These are phyloP conservation scores for Pachymerium ferrugineum DNA, from an alignment of 2,888 invertebrate genomes.

Conservation along the genomic window DNA sequence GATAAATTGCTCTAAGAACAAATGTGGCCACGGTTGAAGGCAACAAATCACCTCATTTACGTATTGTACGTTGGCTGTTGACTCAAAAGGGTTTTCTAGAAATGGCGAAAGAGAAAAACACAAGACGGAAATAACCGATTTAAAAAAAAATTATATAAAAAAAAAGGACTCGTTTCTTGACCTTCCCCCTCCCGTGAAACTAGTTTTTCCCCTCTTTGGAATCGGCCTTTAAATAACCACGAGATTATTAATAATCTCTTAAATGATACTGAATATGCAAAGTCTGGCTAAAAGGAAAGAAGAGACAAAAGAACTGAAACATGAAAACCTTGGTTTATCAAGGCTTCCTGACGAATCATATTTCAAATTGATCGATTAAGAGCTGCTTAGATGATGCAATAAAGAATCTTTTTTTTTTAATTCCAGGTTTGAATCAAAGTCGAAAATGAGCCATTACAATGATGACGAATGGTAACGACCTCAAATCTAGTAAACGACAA, in stretches of 20 bases:
- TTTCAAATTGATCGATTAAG: no score
- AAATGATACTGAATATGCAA: background rate
- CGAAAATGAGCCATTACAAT: background rate
- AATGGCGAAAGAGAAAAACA: background rate
- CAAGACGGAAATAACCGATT: slow-evolving; percentile 12
- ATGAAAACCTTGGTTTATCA: no score
- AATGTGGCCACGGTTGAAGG: slow-evolving; percentile 4
- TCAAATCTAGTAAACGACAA: slow-evolving; percentile 15
- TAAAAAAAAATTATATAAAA: no score
- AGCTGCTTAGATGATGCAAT: no score
- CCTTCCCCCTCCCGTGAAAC: background rate
- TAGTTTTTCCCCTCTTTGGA: background rate
- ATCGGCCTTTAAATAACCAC: background rate
- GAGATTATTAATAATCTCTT: background rate
- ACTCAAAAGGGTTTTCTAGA: background rate
- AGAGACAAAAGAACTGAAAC: no score
- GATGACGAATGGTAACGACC: background rate
- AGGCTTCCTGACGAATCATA: no score
- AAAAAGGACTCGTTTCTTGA: background rate
- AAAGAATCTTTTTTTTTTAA: no score
- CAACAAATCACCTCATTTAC: background rate
- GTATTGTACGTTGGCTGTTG: background rate
- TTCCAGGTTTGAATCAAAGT: background rate
- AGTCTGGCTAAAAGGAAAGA: no score
- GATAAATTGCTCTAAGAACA: background rate